A percentile compares a stretch with the other conserved stretches of the same genome.
Conservation (phyloP, 2,797 vertebrate genomes). For the Mastacembelus armatus region DNA sequence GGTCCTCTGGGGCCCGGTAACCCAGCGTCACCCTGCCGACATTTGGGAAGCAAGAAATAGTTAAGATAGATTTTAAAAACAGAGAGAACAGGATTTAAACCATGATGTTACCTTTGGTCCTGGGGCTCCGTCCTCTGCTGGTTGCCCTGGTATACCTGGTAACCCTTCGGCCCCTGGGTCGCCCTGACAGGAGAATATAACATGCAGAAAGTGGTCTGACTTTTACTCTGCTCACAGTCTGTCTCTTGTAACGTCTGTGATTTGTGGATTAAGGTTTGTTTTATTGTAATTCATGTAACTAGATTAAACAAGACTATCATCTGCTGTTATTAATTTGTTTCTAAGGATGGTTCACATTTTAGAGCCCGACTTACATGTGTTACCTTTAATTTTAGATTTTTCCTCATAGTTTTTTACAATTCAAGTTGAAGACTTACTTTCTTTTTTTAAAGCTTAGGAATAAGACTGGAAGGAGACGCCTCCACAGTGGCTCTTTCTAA, state of each 20-base stretch:
- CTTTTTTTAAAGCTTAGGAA: too few relatives aligned
- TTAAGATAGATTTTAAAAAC: neutral
- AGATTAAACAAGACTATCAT: too few relatives aligned
- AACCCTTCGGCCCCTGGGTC: constrained; percentile 80
- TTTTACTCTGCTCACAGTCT: too few relatives aligned
- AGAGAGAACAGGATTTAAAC: neutral
- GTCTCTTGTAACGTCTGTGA: neutral
- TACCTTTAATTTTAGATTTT: too few relatives aligned
- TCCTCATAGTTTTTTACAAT: too few relatives aligned
- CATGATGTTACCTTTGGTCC: constrained; percentile 84
- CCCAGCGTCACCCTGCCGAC: constrained; percentile 85
- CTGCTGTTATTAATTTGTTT: too few relatives aligned
- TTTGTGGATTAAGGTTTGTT: neutral
- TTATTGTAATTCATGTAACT: too few relatives aligned
- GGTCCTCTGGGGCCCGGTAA: constrained; percentile 82
- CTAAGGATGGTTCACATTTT: too few relatives aligned
- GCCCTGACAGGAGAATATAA: constrained; percentile 76
- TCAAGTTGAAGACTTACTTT: too few relatives aligned
- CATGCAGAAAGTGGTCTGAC: fast-evolving
- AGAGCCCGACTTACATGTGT: too few relatives aligned
- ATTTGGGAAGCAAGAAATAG: neutral
- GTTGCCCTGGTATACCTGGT: constrained; percentile 80
- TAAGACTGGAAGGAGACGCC: too few relatives aligned
- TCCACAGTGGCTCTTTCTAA: too few relatives aligned
- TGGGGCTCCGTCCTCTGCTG: constrained; percentile 79